Conservation (phyloP, 2,797 vertebrate genomes). For the Gymnoscopelus braueri region DNA sequence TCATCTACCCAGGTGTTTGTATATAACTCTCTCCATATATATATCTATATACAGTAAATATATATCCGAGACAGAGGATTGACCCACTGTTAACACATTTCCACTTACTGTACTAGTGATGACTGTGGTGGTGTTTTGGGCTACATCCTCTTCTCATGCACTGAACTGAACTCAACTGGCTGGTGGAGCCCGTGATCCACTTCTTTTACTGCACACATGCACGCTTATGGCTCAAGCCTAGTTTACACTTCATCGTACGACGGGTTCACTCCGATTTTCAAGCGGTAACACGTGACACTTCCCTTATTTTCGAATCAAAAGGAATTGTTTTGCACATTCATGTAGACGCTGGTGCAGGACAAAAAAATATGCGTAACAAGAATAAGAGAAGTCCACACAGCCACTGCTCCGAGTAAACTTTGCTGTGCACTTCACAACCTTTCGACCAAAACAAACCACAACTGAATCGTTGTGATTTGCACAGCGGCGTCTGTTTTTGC, state of each 20-base stretch:
- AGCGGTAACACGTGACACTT: too few relatives aligned
- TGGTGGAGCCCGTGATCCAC: constrained; percentile 43
- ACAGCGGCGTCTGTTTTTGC: constrained; percentile 6
- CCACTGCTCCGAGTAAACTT: too few relatives aligned
- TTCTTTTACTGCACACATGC: constrained; percentile 61
- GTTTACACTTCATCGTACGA: too few relatives aligned
- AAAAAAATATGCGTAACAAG: too few relatives aligned
- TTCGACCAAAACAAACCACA: too few relatives aligned
- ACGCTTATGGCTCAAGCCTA: constrained; percentile 45
- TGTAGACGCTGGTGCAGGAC: too few relatives aligned
- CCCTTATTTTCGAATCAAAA: too few relatives aligned
- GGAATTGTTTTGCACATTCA: too few relatives aligned
- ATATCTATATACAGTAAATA: constrained; percentile 1
- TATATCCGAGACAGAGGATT: constrained; percentile 56
- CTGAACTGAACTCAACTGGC: constrained; percentile 61
- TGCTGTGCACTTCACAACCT: too few relatives aligned
- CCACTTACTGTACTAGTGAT: constrained; percentile 68
- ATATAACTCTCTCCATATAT: constrained; percentile 45
- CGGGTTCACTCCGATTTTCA: too few relatives aligned
- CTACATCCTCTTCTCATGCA: constrained; percentile 60
- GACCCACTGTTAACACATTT: constrained; percentile 60
- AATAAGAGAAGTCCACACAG: too few relatives aligned
- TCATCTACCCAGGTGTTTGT: constrained; percentile 74
- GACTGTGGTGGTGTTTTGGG: constrained; percentile 54
- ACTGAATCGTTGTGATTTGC: too few relatives aligned